phyloP scores from a whole-genome alignment of 2,113 vertebrate genomes.

The Psammodynastes pulverulentus region DNA sequence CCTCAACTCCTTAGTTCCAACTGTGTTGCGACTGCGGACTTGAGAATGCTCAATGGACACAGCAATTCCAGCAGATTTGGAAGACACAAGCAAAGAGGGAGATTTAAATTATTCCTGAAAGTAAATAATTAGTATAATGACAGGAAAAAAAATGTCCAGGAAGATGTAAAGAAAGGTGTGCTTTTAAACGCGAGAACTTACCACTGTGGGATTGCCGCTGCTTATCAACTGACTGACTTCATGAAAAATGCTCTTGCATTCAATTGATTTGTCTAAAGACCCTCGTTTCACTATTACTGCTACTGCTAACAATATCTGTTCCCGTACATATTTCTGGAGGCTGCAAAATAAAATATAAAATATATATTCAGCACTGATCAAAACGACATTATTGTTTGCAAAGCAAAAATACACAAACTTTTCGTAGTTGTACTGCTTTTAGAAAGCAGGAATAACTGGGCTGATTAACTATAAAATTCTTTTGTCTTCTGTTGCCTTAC shows the following conservation, averaged over 20 bases:
- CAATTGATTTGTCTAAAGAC: slow-evolving; percentile 94
- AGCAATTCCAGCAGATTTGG: neutral
- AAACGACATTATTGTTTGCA: neutral
- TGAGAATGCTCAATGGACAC: neutral
- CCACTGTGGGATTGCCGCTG: slow-evolving; percentile 94
- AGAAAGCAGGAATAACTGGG: neutral
- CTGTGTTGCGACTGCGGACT: neutral
- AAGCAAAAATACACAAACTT: slow-evolving; percentile 7
- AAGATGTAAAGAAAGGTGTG: neutral
- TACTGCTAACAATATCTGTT: slow-evolving; percentile 96
- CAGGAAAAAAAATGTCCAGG: neutral
- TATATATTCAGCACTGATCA: slow-evolving; percentile 32
- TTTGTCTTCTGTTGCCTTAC: neutral
- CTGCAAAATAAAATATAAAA: slow-evolving; percentile 69
- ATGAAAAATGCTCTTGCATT: slow-evolving; percentile 96
- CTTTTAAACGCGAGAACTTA: slow-evolving; percentile 68
- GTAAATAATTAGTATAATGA: neutral
- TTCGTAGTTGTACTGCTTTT: neutral
- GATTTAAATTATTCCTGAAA: neutral
- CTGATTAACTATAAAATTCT: neutral
- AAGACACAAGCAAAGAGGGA: neutral
- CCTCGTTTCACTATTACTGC: slow-evolving; percentile 97
- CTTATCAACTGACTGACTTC: slow-evolving; percentile 98
- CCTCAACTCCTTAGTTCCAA: neutral
- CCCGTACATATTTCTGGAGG: slow-evolving; percentile 96